Evolutionary conservation across 2,797 vertebrate species (phyloP), one percentile per base, ranked within the genome.

Genomic region (Peromyscus eremicus): DNA sequence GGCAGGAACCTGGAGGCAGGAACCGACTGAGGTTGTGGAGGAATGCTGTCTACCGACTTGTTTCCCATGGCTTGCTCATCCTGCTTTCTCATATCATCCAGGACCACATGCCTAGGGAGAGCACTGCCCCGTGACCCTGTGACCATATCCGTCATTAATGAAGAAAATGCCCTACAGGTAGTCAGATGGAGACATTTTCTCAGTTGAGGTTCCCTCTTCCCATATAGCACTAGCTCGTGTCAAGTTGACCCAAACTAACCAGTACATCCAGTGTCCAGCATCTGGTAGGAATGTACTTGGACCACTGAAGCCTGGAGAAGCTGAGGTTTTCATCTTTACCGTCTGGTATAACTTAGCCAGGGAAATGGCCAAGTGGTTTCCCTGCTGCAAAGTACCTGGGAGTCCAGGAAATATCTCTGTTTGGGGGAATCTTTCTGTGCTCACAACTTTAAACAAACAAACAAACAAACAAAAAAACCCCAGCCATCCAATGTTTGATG

Each of bases 371-470:
- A 75, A 40, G 40, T 90, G 23, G 8, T 37, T 32, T 92, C n/a
- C 66, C 77, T 83, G 89, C 57, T 87, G 68, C 79, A 66, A 89
- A 82, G 75, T n/a, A 83, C 46, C 37, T 91, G 66, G 37, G 34
- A 81, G 6, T 27, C 37, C 71, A 89, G 66, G 60, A 94, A 93
- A 91, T 19, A 92, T 37, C 46, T 92, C 57, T 94, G 46, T 57
- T 87, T n/a, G 88, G 32, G 75, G 40, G 85, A 96, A 73, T 89
- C 16, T 14, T 94, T 76, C 55, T 84, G 55, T 27, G 52, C 34
- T 17, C 40, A 85, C 37, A 94, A 40, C 37, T 57, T 52, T 2
- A 52, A 49, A 49, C 46, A 49, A 49, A 10, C 46, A 49, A 49
- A 49, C 46, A 49, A 49, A 49, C 46, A 49, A 52, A 52, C 49